These are phyloP conservation scores for Dorcus hopei DNA, from an alignment of 2,888 invertebrate species.

Conservation along the genomic window DNA sequence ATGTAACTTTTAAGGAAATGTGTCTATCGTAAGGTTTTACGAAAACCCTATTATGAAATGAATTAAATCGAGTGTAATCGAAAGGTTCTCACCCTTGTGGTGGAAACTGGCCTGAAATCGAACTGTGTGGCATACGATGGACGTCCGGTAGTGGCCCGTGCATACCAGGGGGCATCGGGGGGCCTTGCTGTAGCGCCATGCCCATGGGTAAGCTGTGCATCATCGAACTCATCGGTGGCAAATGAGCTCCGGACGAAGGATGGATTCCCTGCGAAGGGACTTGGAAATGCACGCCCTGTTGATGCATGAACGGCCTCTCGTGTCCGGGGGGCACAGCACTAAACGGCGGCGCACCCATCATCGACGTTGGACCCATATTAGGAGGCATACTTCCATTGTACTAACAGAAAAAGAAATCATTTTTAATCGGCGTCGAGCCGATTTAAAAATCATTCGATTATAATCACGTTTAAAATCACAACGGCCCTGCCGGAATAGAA, in stretches of 20 bases:
- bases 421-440: not conserved
- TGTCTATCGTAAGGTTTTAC: too few relatives aligned
- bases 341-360: slow-evolving; percentile 12
- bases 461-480: too few relatives aligned
- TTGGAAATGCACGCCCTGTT: slow-evolving; percentile 18
- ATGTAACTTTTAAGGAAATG: too few relatives aligned
- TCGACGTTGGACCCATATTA: slow-evolving; percentile 15
- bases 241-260: slow-evolving; percentile 1
- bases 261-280: slow-evolving; percentile 10
- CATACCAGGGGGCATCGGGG: slow-evolving; percentile 9
- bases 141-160: slow-evolving; percentile 14
- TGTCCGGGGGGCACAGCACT: slow-evolving; percentile 16
- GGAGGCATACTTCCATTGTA: slow-evolving; percentile 22
- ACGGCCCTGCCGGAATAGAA: too few relatives aligned
- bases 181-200: slow-evolving; percentile 13
- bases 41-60: not conserved
- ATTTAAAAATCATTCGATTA: too few relatives aligned
- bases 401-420: slow-evolving; percentile 5
- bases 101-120: slow-evolving; percentile 9
- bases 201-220: slow-evolving; percentile 12
- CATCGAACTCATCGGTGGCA: not conserved
- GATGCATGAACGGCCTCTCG: slow-evolving; percentile 24
- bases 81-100: slow-evolving; percentile 20
- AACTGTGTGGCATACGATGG: slow-evolving; percentile 11
- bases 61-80: not conserved